These are phyloP conservation scores for Apus apus DNA, from an alignment of 2,113 vertebrate species.

Conservation along the genomic window DNA sequence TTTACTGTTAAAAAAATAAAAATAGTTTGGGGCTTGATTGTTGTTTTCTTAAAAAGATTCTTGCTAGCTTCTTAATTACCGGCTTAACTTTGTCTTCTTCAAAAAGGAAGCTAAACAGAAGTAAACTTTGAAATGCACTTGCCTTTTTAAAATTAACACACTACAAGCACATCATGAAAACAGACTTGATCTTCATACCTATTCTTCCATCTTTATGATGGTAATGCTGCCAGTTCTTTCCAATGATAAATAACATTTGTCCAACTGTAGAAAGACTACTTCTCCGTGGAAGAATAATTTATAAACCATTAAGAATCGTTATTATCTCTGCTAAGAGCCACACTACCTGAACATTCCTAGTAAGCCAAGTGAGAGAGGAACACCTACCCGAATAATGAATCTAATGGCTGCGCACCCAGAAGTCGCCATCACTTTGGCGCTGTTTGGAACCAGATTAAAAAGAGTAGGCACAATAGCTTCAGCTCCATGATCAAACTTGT, in stretches of 20 bases:
- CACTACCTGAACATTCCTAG: neutral
- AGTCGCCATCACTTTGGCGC: conserved; percentile 95
- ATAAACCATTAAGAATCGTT: neutral
- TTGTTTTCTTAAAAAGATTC: neutral
- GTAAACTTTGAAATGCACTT: neutral
- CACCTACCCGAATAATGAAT: conserved; percentile 92
- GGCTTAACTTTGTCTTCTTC: neutral
- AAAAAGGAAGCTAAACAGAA: neutral
- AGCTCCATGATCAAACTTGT: conserved; percentile 96
- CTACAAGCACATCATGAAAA: neutral
- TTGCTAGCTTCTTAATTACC: neutral
- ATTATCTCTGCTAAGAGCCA: neutral
- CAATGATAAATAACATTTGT: neutral
- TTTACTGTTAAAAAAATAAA: neutral
- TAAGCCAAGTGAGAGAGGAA: neutral
- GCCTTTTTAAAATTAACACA: neutral
- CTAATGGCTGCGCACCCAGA: conserved; percentile 94
- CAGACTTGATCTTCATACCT: neutral
- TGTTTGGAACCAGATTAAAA: conserved; percentile 98
- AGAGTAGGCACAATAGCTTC: conserved; percentile 96
- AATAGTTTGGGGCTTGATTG: neutral
- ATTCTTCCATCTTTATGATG: neutral
- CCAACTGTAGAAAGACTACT: neutral
- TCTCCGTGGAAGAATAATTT: neutral
- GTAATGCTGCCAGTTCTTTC: neutral